Conservation (phyloP, 2,797 vertebrate genomes). For the Neosilurus hyrtlii region DNA sequence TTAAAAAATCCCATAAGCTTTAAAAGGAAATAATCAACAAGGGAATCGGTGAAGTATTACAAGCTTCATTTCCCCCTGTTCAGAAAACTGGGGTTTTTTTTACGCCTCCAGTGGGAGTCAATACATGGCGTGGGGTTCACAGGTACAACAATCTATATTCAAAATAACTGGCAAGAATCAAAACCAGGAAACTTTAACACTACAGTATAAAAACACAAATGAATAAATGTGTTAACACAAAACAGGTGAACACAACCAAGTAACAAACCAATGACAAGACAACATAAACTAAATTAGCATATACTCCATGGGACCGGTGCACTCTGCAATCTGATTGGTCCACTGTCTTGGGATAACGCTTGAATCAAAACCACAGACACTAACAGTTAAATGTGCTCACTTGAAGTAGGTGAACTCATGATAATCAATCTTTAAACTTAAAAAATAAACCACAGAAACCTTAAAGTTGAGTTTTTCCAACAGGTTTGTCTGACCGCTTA, state of each 20-base stretch:
- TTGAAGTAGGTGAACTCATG: too few relatives aligned
- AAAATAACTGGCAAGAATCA: neutral
- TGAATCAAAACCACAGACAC: too few relatives aligned
- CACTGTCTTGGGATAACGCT: too few relatives aligned
- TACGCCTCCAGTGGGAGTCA: neutral
- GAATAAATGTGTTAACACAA: neutral
- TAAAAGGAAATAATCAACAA: neutral
- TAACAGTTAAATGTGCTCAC: too few relatives aligned
- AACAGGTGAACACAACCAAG: neutral
- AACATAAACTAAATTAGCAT: too few relatives aligned
- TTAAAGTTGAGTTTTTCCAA: too few relatives aligned
- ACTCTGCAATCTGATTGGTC: too few relatives aligned
- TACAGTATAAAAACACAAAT: neutral
- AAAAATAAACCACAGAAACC: too few relatives aligned
- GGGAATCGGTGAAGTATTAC: neutral
- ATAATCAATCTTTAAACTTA: too few relatives aligned
- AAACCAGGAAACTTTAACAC: neutral
- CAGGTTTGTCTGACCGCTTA: too few relatives aligned
- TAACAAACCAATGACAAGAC: neutral
- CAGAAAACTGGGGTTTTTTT: neutral
- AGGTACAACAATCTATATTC: neutral
- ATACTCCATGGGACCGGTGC: too few relatives aligned
- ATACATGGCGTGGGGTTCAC: neutral
- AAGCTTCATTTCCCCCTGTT: neutral
- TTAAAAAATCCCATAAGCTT: neutral